Base-by-base conservation (phyloP, 35 echinoderm and acorn worm genomes). In the Patiria miniata region DNA sequence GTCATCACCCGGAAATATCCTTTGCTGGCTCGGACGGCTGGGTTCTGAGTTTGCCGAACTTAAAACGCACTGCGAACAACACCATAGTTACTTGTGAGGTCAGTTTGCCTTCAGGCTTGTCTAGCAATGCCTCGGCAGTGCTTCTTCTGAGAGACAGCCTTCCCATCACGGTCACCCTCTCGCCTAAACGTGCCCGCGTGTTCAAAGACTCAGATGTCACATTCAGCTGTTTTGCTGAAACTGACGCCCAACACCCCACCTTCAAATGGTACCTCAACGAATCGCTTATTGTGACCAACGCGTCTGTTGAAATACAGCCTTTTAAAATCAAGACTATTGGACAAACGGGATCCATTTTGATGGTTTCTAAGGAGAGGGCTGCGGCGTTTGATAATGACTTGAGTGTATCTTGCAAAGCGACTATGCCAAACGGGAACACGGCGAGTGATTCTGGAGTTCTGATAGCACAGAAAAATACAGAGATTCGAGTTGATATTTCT, bases 141-240 rank as follows among this genome's bases (percentile, higher is more conserved):
- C 26, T 73, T 36, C 65, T 73, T 23, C 34, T 73, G 65, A 73
- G 65, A 73, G 65, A 73, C 26, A 73, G 65, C 29, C 65, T 73
- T 7, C 65, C 65, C 22, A 18, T 73, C 26, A 14, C 21, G 19
- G 65, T 73, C 34, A 14, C 21, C 34, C 26, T 73, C 14, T 73
- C 65, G 34, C 65, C 65, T 32, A 73, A 36, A 34, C 65, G 65
- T 28, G 23, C 34, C 21, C 65, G 65, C 15, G 65, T 30, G 29
- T 73, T 73, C 34, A 73, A 73, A 73, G 65, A 73, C 34, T 73
- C 26, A 73, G 26, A 30, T 34, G 29, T 73, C 34, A 73, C 65
- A 30, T 73, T 73, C 65, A 73, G 26, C 65, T 73, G 65, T 73
- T 73, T 73, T 73, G 65, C 65, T 73, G 65, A 73, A 73, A 73